phyloP scores from a whole-genome alignment of 2,888 invertebrate species.

The Drosophila koepferae region DNA sequence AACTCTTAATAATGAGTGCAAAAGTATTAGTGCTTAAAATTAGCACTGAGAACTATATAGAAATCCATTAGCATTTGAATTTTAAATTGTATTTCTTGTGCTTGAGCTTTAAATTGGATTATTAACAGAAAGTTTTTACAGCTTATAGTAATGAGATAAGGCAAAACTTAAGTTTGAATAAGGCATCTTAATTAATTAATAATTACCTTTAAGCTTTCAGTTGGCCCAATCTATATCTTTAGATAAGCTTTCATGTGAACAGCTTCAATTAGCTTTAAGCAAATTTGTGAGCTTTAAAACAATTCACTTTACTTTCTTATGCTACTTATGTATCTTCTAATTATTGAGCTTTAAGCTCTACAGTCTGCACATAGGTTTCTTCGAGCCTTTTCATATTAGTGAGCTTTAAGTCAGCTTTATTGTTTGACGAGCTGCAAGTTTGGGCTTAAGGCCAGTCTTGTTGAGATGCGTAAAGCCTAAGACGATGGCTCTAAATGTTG shows the following conservation, averaged over 20 bases:
- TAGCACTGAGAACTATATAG: neutral
- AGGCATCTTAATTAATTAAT: neutral
- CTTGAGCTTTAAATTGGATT: neutral
- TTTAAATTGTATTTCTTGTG: neutral
- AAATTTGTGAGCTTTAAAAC: neutral
- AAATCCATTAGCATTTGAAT: neutral
- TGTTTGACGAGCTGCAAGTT: neutral
- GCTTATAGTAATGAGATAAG: neutral
- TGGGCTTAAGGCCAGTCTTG: neutral
- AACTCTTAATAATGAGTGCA: conserved; percentile 10
- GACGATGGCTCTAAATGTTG: neutral
- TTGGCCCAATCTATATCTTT: neutral
- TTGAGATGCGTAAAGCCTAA: neutral
- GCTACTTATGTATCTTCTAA: neutral
- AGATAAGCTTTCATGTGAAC: neutral
- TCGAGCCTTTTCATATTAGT: neutral
- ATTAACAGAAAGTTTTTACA: neutral
- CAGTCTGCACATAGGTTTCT: neutral
- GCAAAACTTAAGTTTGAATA: too few species aligned
- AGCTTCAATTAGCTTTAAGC: neutral
- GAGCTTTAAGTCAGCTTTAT: neutral
- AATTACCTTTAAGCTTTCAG: neutral
- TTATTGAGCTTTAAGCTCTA: neutral
- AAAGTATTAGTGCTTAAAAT: neutral
- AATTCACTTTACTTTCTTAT: neutral